Percentiles rank a stretch among this genome's conserved stretches.
Conservation (phyloP, 2,797 vertebrate genomes). For the Busarellus nigricollis region DNA sequence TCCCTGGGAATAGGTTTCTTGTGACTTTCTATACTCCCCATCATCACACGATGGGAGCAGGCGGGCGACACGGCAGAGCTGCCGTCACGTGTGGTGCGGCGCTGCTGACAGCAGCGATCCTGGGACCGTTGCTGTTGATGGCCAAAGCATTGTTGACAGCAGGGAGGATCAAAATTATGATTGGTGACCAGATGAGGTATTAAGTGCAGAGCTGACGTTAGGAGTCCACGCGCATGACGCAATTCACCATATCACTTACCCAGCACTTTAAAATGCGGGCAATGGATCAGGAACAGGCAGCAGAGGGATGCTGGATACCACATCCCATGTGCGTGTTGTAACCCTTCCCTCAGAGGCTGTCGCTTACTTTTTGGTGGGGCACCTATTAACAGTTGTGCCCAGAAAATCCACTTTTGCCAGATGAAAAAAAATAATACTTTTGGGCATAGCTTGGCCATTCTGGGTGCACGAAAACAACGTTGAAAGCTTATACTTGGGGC, state of each 20-base stretch:
- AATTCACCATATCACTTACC: neutral
- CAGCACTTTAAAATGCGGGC: neutral
- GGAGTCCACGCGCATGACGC: neutral
- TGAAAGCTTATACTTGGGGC: neutral
- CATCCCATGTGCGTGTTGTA: fast-evolving
- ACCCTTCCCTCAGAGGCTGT: neutral
- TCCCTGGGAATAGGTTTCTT: constrained; percentile 42
- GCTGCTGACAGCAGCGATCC: neutral
- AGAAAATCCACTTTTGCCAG: neutral
- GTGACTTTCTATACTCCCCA: neutral
- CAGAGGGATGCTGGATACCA: neutral
- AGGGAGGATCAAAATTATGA: neutral
- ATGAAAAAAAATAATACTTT: neutral
- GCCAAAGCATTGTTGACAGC: neutral
- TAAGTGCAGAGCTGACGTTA: neutral
- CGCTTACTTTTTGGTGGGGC: fast-evolving
- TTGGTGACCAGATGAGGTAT: neutral
- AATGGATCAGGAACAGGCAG: neutral
- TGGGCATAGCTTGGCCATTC: neutral
- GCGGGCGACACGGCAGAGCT: neutral
- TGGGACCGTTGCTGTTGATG: neutral
- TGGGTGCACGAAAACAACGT: neutral
- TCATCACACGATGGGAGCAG: neutral
- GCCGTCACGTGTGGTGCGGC: neutral
- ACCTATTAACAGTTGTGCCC: neutral